Base-by-base conservation (phyloP, 2,797 vertebrate genomes). In the Denticeps clupeoides region DNA sequence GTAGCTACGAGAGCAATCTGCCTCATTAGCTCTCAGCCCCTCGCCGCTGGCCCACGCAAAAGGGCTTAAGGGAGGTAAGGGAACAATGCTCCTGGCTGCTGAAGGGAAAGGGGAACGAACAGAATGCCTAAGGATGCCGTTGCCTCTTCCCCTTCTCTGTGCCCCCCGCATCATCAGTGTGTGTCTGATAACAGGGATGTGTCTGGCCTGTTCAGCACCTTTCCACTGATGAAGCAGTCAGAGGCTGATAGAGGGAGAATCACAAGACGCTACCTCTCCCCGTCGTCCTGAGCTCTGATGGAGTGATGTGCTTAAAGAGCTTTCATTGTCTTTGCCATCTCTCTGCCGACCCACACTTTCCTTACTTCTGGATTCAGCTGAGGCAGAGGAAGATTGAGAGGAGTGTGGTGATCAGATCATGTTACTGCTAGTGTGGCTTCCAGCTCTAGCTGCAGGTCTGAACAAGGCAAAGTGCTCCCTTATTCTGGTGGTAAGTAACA, bases 11-110 rank as follows among this genome's bases (percentile, higher is more conserved):
- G 63, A 67, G 64, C 69, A 75, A 60, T 69, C 68, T 59, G 63
- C 64, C 67, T 74, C 73, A 74, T 78, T 77, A 75, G 70, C 64
- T 71, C 57, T 7, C 12, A 28, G 10, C 4, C 27, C 28, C 27
- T n/a, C 3, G 28, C 27, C 28, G 27, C 27, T 4, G 28, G 27
- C 27, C 28, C 9, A 26, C 7, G 8, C 25, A 3, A 22, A 23
- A 7, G 4, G 23, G 23, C 23, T 24, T 6, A 24, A 5, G 24
- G 23, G 23, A 24, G 23, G 23, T 24, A 23, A 24, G 23, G 24
- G 23, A 8, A 2, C 7, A 26, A 2, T 27, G 25, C 27, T 3
- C 27, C 7, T 9, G 27, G 25, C 25, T 27, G 25, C 24, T 2
- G 23, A 10, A 27, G 27, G 3, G 25, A 27, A 25, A 27, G 9